Percentiles rank a stretch among this genome's conserved stretches.
Conservation (phyloP, 2,113 vertebrate genomes). For the Cromileptes altivelis region DNA sequence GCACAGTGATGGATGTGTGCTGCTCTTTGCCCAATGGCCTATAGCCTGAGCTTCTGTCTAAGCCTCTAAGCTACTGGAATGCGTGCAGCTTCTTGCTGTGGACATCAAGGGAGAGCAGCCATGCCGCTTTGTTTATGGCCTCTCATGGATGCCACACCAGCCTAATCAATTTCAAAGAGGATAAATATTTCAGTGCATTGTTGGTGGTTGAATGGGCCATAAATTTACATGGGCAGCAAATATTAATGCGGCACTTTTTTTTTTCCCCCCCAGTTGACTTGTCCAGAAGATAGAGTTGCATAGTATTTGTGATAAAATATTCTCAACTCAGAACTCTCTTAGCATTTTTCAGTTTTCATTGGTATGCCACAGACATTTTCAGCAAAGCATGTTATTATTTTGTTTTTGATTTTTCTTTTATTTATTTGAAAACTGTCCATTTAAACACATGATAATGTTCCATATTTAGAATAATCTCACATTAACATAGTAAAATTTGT, state of each 20-base stretch:
- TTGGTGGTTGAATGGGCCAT: constrained; percentile 40
- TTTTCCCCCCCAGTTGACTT: constrained; percentile 3
- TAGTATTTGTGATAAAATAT: not conserved
- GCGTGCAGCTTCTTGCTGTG: constrained; percentile 67
- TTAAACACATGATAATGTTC: not conserved
- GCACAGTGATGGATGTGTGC: constrained; percentile 79
- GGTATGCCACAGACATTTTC: not conserved
- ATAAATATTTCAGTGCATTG: constrained; percentile 54
- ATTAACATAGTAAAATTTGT: not conserved
- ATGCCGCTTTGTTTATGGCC: constrained; percentile 70
- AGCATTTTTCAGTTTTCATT: not conserved
- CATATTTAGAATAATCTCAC: not conserved
- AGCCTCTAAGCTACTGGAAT: constrained; percentile 79
- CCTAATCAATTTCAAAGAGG: constrained; percentile 67
- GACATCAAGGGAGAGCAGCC: constrained; percentile 67
- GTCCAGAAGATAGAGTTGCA: not conserved
- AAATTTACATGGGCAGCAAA: constrained; percentile 30
- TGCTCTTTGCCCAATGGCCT: constrained; percentile 73
- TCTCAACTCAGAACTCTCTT: not conserved
- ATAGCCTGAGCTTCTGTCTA: constrained; percentile 74
- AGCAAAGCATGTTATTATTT: not conserved
- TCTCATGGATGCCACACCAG: constrained; percentile 69
- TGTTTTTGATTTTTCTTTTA: not conserved
- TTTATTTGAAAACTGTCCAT: not conserved
- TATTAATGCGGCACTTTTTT: constrained; percentile 13